Base-by-base conservation (phyloP, 2,113 vertebrate species). In the Heterocephalus glaber region DNA sequence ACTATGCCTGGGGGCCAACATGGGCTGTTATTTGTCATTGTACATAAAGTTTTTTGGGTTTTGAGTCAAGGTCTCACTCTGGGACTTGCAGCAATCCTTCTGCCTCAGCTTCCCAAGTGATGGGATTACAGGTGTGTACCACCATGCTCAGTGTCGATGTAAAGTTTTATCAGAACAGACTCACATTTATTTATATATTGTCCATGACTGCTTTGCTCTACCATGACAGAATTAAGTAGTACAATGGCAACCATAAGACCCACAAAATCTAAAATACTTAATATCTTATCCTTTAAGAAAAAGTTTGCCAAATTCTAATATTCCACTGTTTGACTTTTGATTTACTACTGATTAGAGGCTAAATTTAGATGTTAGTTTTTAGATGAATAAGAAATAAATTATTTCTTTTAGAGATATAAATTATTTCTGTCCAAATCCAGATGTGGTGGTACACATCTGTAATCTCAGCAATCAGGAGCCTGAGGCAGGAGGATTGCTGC, bases 291-390 rank as follows among this genome's bases (percentile, higher is more conserved):
- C 13, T 30, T 44, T 76, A 76, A 76, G 72, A 76, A 76, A 76
- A 76, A 47, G 11, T 76, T 30, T 76, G 72, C 17, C 56, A 58
- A 58, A 58, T 13, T 16, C 26, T 76, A 76, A 76, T 76, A 38
- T 44, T 44, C 26, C 5, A 47, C 72, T 76, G 22, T 52, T 92
- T 81, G 13, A 96, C 30, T 82, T 86, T 79, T 8, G 60, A 82
- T 88, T 92, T 79, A 79, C 60, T 49, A 86, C 1, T 90, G 35
- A 89, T 7, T 70, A 95, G 58, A 90, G 60, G n/a, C n/a, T 86
- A 92, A 86, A 87, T 83, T 38, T 86, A 77, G n/a, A 70, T 87
- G 58, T 79, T 56, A 96, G 82, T 19, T 56, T 86, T 70, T 3
- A 86, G 41, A 47, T 1, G 58, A 24, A 22, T 49, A 77, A 56